Base-by-base conservation (phyloP, 1,140 invertebrate species). In the Scaptodrosophila lebanonensis region DNA sequence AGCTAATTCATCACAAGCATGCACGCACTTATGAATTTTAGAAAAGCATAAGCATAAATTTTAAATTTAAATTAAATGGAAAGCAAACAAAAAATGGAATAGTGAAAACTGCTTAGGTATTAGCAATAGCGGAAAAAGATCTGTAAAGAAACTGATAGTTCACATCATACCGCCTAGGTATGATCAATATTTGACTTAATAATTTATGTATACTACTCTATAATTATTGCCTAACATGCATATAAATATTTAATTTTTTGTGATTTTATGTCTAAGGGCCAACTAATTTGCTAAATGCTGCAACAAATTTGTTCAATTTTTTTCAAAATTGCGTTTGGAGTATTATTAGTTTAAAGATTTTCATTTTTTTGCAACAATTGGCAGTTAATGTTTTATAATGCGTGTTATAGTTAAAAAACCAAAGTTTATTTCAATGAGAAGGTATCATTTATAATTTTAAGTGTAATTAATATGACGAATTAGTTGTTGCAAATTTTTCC, bases 401-500 rank as follows among this genome's bases (percentile, higher is more conserved):
- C 51, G 35, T 36, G 51, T 16, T 42, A 29, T 51, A 47, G 47
- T 52, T 47, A 57, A 35, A n/a, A 75, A 60, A 75, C 73, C 73
- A 79, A 79, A 82, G 73, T 79, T 82, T 82, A 67, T 54, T 76
- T 18, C 44, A 67, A 44, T 65, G 49, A 56, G 25, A 60, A 60
- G 54, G 48, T 58, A 35, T 36, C 50, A 57, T 51, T 54, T 50
- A 36, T 36, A 48, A 42, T 49, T 47, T 56, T 16, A 32, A 52
- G 36, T 17, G 27, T 27, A 53, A 45, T 38, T 12, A 38, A 38
- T 4, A 43, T 22, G n/a, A 6, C 25, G 18, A 43, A 18, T 3
- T 52, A 60, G 63, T 75, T 79, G 73, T 73, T 79, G 72, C 68
- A 77, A 77, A 72, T 65, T 69, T 75, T 65, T 73, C 62, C 18